Conservation (phyloP, 1,140 invertebrate genomes). For the Muscidifurax raptorellus region DNA sequence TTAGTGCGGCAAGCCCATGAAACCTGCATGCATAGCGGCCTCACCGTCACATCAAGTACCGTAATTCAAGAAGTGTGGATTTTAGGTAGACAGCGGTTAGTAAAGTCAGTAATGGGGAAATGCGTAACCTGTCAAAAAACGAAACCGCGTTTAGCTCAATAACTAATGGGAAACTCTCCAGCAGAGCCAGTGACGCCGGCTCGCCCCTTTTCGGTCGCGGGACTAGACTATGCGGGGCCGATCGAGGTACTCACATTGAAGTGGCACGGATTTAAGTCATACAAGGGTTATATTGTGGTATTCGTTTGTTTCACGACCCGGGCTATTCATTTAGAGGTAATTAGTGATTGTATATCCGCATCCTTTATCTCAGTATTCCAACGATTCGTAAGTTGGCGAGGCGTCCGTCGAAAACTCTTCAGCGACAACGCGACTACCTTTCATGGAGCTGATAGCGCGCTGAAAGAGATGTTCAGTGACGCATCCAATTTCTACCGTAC, state of each 20-base stretch:
- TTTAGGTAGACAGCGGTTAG: too few relatives aligned
- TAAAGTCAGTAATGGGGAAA: too few relatives aligned
- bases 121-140: too few relatives aligned
- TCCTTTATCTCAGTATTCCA: slow-evolving; percentile 60
- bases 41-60: too few relatives aligned
- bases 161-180: slow-evolving; percentile 67
- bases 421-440: slow-evolving; percentile 66
- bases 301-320: slow-evolving; percentile 64
- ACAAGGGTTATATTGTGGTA: slow-evolving; percentile 51
- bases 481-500: not conserved
- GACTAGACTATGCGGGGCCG: slow-evolving; percentile 69
- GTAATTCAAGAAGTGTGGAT: too few relatives aligned
- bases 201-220: slow-evolving; percentile 64
- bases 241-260: not conserved
- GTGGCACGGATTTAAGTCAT: too few relatives aligned
- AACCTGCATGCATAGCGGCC: not conserved
- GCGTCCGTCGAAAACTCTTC: slow-evolving; percentile 51
- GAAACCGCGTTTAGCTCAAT: too few relatives aligned
- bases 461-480: slow-evolving; percentile 29
- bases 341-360: slow-evolving; percentile 27
- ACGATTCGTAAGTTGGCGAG: slow-evolving; percentile 63
- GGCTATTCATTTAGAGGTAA: slow-evolving; percentile 66
- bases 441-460: slow-evolving; percentile 53
- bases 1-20: not conserved
- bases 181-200: slow-evolving; percentile 50